phyloP scores from a whole-genome alignment of 2,888 invertebrate species.

The Dryococelus australis region DNA sequence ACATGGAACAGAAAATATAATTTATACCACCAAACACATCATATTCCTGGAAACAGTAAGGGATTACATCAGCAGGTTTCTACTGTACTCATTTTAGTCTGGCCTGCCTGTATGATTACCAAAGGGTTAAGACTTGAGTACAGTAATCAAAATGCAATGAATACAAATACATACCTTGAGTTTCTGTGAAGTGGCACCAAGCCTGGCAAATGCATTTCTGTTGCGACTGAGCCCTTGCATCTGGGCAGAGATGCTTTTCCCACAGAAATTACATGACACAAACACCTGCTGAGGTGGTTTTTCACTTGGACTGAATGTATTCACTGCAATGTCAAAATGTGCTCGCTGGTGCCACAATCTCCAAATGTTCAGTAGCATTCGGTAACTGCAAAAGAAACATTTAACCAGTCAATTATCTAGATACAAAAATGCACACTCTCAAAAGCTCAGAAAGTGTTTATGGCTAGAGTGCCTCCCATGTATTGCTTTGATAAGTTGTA shows the following conservation, averaged over 20 bases:
- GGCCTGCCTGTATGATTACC: no score
- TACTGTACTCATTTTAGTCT: no score
- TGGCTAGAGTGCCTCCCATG: no score
- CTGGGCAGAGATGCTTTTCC: slow-evolving; percentile 86
- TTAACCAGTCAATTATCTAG: no score
- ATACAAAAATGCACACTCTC: no score
- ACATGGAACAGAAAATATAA: no score
- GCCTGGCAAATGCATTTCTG: slow-evolving; percentile 65
- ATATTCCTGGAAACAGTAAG: no score
- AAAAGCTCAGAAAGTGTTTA: no score
- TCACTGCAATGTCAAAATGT: slow-evolving; percentile 84
- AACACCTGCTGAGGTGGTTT: slow-evolving; percentile 65
- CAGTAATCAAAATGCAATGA: not conserved
- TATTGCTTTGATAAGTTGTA: no score
- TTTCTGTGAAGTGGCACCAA: slow-evolving; percentile 74
- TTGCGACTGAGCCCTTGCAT: slow-evolving; percentile 73
- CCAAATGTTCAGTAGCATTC: slow-evolving; percentile 87
- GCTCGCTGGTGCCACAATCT: slow-evolving; percentile 90
- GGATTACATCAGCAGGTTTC: no score
- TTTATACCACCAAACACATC: no score
- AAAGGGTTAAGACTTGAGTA: no score
- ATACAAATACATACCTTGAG: slow-evolving; percentile 66
- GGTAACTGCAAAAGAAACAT: slow-evolving; percentile 69
- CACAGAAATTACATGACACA: slow-evolving; percentile 94
- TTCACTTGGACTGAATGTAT: slow-evolving; percentile 64